A percentile compares a stretch with the other conserved stretches of the same genome.
These are phyloP conservation scores for Oscheius sp. DNA, from an alignment of 2,888 invertebrate species.

Conservation along the genomic window DNA sequence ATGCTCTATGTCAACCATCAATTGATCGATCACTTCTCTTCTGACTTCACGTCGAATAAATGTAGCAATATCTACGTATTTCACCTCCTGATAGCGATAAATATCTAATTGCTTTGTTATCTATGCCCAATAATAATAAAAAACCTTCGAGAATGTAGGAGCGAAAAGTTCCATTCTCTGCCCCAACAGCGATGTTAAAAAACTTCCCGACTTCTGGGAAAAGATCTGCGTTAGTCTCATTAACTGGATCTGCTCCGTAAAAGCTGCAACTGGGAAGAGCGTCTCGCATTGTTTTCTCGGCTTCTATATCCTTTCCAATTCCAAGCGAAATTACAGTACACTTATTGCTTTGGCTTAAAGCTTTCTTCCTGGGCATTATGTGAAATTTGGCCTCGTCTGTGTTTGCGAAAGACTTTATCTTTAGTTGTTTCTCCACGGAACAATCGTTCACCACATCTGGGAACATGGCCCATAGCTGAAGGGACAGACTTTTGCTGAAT, in stretches of 20 bases:
- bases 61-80: conserved; percentile 41
- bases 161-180: conserved; percentile 43
- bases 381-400: conserved; percentile 51
- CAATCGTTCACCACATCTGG: conserved; percentile 47
- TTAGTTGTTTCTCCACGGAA: conserved; percentile 28
- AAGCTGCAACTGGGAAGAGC: conserved; percentile 41
- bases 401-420: conserved; percentile 38
- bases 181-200: conserved; percentile 50
- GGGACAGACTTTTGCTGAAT: background rate
- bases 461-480: conserved; percentile 39
- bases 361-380: conserved; percentile 34
- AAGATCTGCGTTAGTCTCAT: conserved; percentile 46
- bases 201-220: conserved; percentile 44
- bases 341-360: background rate
- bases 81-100: conserved; percentile 46
- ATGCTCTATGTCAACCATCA: conserved; percentile 53
- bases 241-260: conserved; percentile 50
- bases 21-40: conserved; percentile 37
- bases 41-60: conserved; percentile 41
- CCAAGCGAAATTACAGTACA: conserved; percentile 34
- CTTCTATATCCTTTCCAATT: conserved; percentile 51
- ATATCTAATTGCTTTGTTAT: conserved; percentile 36
- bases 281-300: conserved; percentile 44
- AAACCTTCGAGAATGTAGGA: conserved; percentile 48
- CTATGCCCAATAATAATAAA: background rate